Evolutionary conservation across 2,888 invertebrate genomes (phyloP).

Genomic region (Plebejus anna): DNA sequence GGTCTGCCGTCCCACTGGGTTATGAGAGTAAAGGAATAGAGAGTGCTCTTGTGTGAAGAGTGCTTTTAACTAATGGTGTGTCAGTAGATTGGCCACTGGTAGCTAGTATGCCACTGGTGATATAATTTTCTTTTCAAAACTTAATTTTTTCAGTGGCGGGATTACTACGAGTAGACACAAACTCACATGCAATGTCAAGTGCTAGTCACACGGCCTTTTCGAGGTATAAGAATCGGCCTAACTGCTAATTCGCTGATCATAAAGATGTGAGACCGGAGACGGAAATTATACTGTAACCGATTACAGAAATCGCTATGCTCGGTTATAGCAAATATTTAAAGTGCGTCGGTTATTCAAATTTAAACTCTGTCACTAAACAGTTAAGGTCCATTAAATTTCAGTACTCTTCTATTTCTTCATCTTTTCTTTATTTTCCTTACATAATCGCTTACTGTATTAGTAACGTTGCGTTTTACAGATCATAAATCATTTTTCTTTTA

Average conservation of each 20-base stretch:
- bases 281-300: background rate
- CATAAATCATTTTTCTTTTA: slow-evolving; percentile 18
- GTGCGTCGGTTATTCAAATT: background rate
- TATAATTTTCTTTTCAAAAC: too few relatives aligned
- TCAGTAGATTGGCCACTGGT: too few relatives aligned
- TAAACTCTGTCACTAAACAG: background rate
- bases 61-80: too few relatives aligned
- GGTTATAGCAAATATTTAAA: background rate
- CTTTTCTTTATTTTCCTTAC: background rate
- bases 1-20: too few relatives aligned
- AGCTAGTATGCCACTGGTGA: too few relatives aligned
- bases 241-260: background rate
- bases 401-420: background rate
- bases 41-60: too few relatives aligned
- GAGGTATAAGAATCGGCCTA: background rate
- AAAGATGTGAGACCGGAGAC: background rate
- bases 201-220: too few relatives aligned
- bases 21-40: too few relatives aligned
- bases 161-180: too few relatives aligned
- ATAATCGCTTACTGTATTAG: background rate
- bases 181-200: too few relatives aligned
- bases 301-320: slow-evolving; percentile 15
- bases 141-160: too few relatives aligned
- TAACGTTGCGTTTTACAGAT: background rate
- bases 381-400: background rate